Evolutionary conservation across 2,797 vertebrate genomes (phyloP), one percentile per base, ranked within the genome.

Genomic region (Typhlichthys subterraneus): DNA sequence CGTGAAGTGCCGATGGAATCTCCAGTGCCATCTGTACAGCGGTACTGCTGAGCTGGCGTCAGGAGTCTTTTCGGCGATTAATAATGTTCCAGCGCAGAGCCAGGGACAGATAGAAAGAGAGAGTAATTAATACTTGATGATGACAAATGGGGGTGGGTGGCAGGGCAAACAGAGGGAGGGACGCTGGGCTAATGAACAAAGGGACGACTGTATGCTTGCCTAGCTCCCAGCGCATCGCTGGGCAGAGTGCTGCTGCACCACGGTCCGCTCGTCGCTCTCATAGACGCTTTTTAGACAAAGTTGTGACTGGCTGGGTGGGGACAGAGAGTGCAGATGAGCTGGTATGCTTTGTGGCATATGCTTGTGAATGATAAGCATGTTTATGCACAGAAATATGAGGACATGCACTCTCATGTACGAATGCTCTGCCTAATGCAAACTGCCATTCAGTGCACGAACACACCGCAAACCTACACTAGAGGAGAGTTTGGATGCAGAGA

Each of bases 121-220:
- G 54, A 78, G 85, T 87, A 89, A 91, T 92, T 91, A 92, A 89
- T 84, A 83, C 81, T 85, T 86, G 86, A 90, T 85, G 84, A 87
- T 89, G 83, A 89, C 67, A 82, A 91, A 91, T 89, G 72, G 75
- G 81, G 73, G 79, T 76, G 64, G 71, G 73, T 47, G 57, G 69
- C 74, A 67, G 82, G 81, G 82, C 63, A 67, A 79, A 77, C 57
- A 52, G 73, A 76, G 65, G 75, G 76, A 80, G 74, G 83, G 62
- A 69, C 61, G 14, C 79, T 80, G 75, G 76, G 67, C 75, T 88
- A 87, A 87, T 84, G 84, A 87, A 85, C 83, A 86, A 86, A 82
- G 76, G 64, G 62, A 89, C 57, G 62, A 75, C 66, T 77, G 73
- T 81, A 74, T 87, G 76, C 76, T 81, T 81, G 75, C 63, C 55